phyloP scores from a whole-genome alignment of 37 sponge, comb jelly and placozoan genomes.

The Spongilla lacustris region DNA sequence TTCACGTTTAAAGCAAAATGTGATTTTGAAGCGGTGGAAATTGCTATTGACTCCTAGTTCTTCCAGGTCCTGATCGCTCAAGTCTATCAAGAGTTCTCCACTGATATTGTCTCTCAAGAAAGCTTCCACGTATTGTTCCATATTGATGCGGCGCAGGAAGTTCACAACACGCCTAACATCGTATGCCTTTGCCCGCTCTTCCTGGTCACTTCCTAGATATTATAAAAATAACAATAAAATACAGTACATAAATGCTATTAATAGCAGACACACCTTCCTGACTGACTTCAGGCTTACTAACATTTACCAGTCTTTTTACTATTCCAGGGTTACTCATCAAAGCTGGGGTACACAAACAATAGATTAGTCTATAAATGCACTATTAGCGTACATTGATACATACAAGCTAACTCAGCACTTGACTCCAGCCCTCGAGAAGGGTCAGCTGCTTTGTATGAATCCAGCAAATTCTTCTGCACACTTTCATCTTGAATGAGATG shows the following conservation, averaged over 20 bases:
- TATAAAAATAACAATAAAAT: neutral
- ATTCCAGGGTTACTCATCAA: neutral
- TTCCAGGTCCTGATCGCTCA: constrained; percentile 18
- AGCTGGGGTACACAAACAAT: neutral
- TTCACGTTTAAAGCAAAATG: neutral
- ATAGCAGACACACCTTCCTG: neutral
- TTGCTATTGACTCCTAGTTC: constrained; percentile 46
- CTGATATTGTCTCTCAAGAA: constrained; percentile 40
- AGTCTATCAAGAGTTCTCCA: constrained; percentile 57
- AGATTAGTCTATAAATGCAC: neutral
- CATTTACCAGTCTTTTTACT: neutral
- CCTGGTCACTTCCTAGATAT: neutral
- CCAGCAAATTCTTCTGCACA: neutral
- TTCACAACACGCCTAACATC: constrained; percentile 33
- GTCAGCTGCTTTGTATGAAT: neutral
- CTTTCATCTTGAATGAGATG: neutral
- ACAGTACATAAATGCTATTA: neutral
- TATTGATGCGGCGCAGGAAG: constrained; percentile 41
- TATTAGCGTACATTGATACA: neutral
- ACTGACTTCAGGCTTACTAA: neutral
- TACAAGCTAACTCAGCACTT: neutral
- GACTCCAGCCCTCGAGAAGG: neutral
- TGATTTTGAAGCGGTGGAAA: constrained; percentile 46
- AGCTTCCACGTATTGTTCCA: constrained; percentile 25
- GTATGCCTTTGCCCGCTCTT: constrained; percentile 27